Evolutionary conservation across 1,140 invertebrate species (phyloP), one percentile per base, ranked within the genome.

Genomic region (Aphelenchoides fujianensis): DNA sequence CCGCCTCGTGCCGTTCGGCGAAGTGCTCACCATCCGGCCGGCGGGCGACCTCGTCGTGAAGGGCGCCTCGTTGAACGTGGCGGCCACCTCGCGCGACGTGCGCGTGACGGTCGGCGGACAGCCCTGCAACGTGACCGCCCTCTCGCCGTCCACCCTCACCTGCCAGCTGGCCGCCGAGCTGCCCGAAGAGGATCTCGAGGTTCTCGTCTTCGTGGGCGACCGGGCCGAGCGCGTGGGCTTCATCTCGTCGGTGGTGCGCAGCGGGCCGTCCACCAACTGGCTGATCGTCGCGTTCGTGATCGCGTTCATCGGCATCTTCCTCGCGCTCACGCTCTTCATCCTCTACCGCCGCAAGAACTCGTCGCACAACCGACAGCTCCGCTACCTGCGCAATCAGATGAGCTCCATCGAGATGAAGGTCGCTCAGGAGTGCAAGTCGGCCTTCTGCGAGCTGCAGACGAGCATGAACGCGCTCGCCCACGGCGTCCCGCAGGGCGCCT

Each of bases 341-440:
- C 92, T 93, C 35, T 98, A 97, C 86, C 89, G 92, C 70, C 89
- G 94, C 75, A 98, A 98, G 85, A 95, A 93, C 7, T 95, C 92
- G 12, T 94, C 97, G 86, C 97, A 92, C 83, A 94, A 92, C 82
- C 89, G 94, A 53, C 95, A 97, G 41, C 88, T 98, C 71, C 97
- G 97, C 82, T 95, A 94, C 85, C 96, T 98, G 93, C 95, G 98
- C 86, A 95, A 97, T 83, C 95, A 99, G 86, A 99, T 99, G 95
- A 96, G 98, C 87, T 94, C 96, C 73, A 87, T 99, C 72, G 97
- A 99, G 83, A 88, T 97, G 76, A 89, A 94, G 70, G 96, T 98
- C 34, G 95, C 95, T 23, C 94, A 94, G 31, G 95, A 98, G 85
- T 98, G 95, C 85, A 98, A 98, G 85, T 95, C 98, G 88, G 96